Conservation (phyloP, 2,113 vertebrate genomes). For the Lophochroa leadbeateri region DNA sequence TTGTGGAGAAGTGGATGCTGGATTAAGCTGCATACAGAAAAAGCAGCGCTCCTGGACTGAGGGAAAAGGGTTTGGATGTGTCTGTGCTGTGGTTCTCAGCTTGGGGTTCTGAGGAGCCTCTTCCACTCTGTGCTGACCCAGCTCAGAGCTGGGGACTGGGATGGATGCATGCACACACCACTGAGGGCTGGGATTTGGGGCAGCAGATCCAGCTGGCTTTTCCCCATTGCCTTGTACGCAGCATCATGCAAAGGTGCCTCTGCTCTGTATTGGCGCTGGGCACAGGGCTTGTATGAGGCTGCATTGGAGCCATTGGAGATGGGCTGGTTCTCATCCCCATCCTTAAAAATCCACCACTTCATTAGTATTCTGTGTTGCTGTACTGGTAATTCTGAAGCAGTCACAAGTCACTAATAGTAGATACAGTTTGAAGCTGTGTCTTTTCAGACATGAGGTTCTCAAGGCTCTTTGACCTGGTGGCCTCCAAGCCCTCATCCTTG, state of each 20-base stretch:
- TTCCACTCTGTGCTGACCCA: neutral
- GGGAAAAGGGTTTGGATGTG: neutral
- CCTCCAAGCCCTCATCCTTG: rapidly evolving
- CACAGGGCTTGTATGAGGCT: neutral
- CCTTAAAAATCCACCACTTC: rapidly evolving
- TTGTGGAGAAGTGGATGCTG: neutral
- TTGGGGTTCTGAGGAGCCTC: neutral
- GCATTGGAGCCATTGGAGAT: neutral
- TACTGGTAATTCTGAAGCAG: rapidly evolving
- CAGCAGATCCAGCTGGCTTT: neutral
- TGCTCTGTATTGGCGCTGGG: rapidly evolving
- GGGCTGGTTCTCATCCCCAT: neutral
- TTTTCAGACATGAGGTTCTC: rapidly evolving
- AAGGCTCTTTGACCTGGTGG: neutral
- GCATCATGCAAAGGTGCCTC: rapidly evolving
- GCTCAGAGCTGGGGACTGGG: neutral
- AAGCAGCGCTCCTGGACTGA: neutral
- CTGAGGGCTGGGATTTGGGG: rapidly evolving
- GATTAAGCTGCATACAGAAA: neutral
- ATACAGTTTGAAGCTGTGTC: neutral
- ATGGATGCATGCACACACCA: rapidly evolving
- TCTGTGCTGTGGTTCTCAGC: neutral
- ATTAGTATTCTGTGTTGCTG: rapidly evolving
- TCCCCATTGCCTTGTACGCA: rapidly evolving
- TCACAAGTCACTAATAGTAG: rapidly evolving